These are phyloP conservation scores for Acestrorhynchus altus DNA, from an alignment of 2,797 vertebrate species.

Conservation along the genomic window DNA sequence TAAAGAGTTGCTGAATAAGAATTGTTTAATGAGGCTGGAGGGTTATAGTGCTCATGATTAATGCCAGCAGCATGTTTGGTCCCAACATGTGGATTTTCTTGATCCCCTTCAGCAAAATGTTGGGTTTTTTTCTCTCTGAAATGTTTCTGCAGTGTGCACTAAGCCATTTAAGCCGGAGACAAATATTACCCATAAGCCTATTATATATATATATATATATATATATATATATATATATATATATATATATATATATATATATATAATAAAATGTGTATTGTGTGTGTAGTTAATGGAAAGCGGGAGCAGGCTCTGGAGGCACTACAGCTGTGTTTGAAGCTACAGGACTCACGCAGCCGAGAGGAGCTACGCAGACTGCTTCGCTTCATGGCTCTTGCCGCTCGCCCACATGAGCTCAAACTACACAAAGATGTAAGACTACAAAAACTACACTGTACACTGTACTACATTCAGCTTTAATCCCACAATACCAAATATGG, in stretches of 20 bases:
- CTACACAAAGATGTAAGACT: slow-evolving; percentile 89
- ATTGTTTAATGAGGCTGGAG: neutral
- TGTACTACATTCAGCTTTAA: too few species aligned
- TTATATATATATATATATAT: neutral
- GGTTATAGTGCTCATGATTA: neutral
- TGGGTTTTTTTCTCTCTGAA: neutral
- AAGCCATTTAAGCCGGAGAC: neutral
- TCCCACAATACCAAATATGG: too few species aligned
- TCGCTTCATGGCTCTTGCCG: slow-evolving; percentile 92
- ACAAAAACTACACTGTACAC: neutral
- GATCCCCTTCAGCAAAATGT: neutral
- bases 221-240: neutral
- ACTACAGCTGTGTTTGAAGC: slow-evolving; percentile 91
- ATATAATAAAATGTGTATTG: too few species aligned
- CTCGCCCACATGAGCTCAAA: slow-evolving; percentile 83
- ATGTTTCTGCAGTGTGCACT: neutral
- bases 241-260: neutral
- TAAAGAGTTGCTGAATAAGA: neutral
- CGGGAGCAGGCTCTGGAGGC: slow-evolving; percentile 90
- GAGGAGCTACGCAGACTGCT: slow-evolving; percentile 94
- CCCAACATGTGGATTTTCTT: neutral
- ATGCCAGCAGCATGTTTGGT: neutral
- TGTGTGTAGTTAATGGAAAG: slow-evolving; percentile 90
- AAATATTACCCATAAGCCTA: neutral
- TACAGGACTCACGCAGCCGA: slow-evolving; percentile 88